These are phyloP conservation scores for Drosophila quadrilineata DNA, from an alignment of 1,140 invertebrate genomes.

Conservation along the genomic window DNA sequence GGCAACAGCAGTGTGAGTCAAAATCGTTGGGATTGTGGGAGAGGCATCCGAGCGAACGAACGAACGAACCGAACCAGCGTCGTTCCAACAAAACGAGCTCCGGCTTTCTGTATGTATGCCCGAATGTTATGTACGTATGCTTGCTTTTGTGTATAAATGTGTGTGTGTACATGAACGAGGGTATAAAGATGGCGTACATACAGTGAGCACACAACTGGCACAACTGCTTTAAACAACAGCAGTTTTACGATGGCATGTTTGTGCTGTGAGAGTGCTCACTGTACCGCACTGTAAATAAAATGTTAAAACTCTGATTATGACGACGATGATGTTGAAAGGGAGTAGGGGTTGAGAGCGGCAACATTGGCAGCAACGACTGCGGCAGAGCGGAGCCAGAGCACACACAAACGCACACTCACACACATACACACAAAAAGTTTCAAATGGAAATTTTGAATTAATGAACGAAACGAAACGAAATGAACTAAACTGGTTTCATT, in stretches of 20 bases:
- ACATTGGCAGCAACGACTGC: constrained; percentile 60
- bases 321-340: constrained; percentile 48
- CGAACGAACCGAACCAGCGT: constrained; percentile 15
- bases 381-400: constrained; percentile 55
- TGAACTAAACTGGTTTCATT: constrained; percentile 80
- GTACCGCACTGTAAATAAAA: constrained; percentile 68
- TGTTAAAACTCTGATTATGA: constrained; percentile 80
- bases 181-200: constrained; percentile 44
- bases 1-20: constrained; percentile 63
- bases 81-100: constrained; percentile 51
- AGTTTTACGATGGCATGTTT: not conserved
- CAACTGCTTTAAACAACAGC: not conserved
- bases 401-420: constrained; percentile 37
- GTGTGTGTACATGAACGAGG: constrained; percentile 25
- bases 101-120: constrained; percentile 25
- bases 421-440: constrained; percentile 64
- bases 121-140: not conserved
- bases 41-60: constrained; percentile 56
- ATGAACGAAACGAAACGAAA: constrained; percentile 79
- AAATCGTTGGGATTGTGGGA: constrained; percentile 67
- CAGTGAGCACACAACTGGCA: constrained; percentile 27
- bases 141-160: constrained; percentile 23
- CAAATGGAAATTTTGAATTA: constrained; percentile 80
- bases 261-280: constrained; percentile 18
- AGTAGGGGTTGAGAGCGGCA: constrained; percentile 24